These are phyloP conservation scores for Lasius fuliginosus DNA, from an alignment of 2,888 invertebrate species.

Conservation along the genomic window DNA sequence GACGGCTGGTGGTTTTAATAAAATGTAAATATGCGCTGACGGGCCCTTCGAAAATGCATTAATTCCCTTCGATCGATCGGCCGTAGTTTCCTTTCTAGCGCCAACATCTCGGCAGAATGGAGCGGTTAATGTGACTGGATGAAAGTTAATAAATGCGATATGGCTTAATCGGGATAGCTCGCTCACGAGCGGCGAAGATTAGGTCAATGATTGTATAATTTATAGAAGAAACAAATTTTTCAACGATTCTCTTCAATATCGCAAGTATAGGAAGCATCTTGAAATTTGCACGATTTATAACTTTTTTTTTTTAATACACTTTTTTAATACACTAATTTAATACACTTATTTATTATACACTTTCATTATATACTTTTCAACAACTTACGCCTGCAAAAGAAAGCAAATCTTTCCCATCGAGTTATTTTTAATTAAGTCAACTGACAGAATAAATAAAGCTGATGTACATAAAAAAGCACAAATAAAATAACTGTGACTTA, in stretches of 20 bases:
- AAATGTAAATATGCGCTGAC: constrained; percentile 73
- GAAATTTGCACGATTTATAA: background rate
- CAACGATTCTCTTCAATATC: background rate
- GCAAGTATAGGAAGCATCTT: too few relatives aligned
- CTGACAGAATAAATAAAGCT: constrained; percentile 49
- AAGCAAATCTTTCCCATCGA: constrained; percentile 21
- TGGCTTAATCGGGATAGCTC: background rate
- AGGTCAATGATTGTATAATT: background rate
- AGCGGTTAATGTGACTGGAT: constrained; percentile 11
- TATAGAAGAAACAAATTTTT: background rate
- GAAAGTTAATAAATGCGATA: constrained; percentile 7
- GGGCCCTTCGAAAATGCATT: constrained; percentile 59
- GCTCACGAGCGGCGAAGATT: background rate
- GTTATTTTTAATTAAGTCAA: constrained; percentile 65
- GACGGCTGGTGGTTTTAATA: constrained; percentile 72
- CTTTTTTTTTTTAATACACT: too few relatives aligned
- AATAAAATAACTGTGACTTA: background rate
- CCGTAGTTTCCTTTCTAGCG: constrained; percentile 9
- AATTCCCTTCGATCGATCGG: constrained; percentile 54
- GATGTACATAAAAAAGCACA: background rate
- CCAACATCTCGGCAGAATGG: background rate
- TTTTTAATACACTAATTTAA: too few relatives aligned
- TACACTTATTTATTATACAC: too few relatives aligned
- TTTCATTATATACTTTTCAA: constrained; percentile 2
- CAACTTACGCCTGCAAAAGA: background rate